phyloP scores from a whole-genome alignment of 2,113 vertebrate species.

The Mesembrinibis cayennensis region DNA sequence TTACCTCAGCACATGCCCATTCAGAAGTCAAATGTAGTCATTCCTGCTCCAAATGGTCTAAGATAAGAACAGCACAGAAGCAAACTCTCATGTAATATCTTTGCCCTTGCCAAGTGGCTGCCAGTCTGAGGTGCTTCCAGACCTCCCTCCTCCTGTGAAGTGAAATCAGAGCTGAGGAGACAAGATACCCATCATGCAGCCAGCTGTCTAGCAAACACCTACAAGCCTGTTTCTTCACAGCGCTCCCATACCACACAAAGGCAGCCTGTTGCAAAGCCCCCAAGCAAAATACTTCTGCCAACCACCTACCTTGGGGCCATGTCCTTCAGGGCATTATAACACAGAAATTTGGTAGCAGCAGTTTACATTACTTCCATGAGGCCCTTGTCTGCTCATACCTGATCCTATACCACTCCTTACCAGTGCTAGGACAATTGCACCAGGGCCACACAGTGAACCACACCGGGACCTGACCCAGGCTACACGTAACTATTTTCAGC shows the following conservation, averaged over 20 bases:
- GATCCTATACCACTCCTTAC: background rate
- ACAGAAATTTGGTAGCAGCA: background rate
- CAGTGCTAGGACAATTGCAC: background rate
- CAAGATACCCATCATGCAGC: background rate
- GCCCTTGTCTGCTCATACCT: background rate
- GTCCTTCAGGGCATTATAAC: background rate
- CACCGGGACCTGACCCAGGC: rapidly evolving
- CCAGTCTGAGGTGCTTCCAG: background rate
- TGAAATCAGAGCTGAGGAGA: background rate
- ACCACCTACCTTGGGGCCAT: background rate
- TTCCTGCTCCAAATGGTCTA: background rate
- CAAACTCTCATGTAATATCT: background rate
- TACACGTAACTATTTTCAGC: background rate
- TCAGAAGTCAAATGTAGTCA: background rate
- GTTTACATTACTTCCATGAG: background rate
- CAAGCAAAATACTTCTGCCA: background rate
- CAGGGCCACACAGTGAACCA: background rate
- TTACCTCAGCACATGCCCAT: background rate
- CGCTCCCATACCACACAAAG: rapidly evolving
- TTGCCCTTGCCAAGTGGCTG: background rate
- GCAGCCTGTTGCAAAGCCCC: background rate
- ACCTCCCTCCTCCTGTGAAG: background rate
- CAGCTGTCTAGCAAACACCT: background rate
- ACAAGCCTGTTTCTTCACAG: background rate
- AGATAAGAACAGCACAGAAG: background rate